phyloP scores from a whole-genome alignment of 2,113 vertebrate species.

The Phycodurus eques region DNA sequence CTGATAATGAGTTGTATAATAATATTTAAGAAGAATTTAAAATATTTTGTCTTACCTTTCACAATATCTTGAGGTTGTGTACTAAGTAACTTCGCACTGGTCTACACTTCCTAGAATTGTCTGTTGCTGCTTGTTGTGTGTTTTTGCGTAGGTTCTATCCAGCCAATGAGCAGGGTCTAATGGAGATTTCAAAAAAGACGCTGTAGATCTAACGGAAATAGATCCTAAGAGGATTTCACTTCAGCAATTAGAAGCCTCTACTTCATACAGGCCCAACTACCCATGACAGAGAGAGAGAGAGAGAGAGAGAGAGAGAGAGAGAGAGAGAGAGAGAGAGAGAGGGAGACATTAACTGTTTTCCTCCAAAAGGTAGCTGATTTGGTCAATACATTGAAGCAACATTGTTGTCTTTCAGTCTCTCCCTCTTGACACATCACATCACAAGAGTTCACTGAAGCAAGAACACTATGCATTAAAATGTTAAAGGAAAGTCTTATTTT shows the following conservation, averaged over 20 bases:
- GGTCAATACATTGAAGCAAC: background rate
- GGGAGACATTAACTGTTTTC: background rate
- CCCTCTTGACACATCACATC: background rate
- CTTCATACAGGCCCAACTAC: constrained; percentile 69
- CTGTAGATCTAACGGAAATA: constrained; percentile 82
- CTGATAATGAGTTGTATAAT: background rate
- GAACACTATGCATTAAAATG: constrained; percentile 21
- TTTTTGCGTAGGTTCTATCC: constrained; percentile 63
- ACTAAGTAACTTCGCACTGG: constrained; percentile 38
- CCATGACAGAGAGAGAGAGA: constrained; percentile 33
- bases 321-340: constrained; percentile 5
- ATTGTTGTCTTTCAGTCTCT: background rate
- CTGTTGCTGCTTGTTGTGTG: constrained; percentile 48
- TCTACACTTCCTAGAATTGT: constrained; percentile 43
- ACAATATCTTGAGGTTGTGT: constrained; percentile 17
- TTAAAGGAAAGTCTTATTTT: constrained; percentile 36
- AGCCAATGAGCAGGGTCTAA: constrained; percentile 66
- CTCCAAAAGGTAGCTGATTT: background rate
- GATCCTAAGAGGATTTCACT: constrained; percentile 89
- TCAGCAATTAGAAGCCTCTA: constrained; percentile 79
- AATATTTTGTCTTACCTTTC: constrained; percentile 47
- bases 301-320: constrained; percentile 9
- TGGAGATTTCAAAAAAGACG: constrained; percentile 73
- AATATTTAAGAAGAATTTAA: background rate
- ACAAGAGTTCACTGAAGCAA: constrained; percentile 37